Evolutionary conservation across 35 echinoderm and acorn worm genomes (phyloP).

Genomic region (Apostichopus japonicus): DNA sequence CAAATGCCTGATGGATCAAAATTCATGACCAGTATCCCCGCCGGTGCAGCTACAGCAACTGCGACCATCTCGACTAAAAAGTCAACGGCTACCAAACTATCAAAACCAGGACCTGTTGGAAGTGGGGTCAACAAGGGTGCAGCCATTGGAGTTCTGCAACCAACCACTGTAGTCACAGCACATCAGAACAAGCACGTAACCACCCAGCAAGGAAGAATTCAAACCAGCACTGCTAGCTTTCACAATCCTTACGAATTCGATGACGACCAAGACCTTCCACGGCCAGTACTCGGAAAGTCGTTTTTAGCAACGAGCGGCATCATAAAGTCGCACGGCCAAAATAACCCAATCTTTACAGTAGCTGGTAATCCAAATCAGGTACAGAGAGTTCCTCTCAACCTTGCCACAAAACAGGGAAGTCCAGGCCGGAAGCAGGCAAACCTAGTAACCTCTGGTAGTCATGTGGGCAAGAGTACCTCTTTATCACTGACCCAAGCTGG

Average conservation of each 20-base stretch:
- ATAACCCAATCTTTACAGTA: background rate
- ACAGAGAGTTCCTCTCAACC: constrained; percentile 28
- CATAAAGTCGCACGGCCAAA: background rate
- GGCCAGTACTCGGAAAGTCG: background rate
- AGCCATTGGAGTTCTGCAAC: background rate
- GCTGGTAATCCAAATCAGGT: background rate
- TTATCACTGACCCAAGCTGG: background rate
- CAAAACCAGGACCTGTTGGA: background rate
- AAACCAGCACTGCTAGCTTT: background rate
- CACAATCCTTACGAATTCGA: constrained; percentile 42
- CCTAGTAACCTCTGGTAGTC: background rate
- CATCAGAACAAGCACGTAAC: background rate
- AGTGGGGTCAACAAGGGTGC: background rate
- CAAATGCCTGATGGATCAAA: constrained; percentile 60
- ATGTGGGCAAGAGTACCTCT: background rate
- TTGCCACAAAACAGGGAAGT: constrained; percentile 16
- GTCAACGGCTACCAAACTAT: background rate
- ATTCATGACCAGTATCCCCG: constrained; percentile 46
- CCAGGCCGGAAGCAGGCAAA: background rate
- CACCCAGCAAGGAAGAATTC: constrained; percentile 5
- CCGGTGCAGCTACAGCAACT: background rate
- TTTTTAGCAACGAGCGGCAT: background rate
- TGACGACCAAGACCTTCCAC: constrained; percentile 6
- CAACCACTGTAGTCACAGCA: background rate
- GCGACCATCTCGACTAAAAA: background rate